These are phyloP conservation scores for Molanna angustata DNA, from an alignment of 2,888 invertebrate genomes.

Conservation along the genomic window DNA sequence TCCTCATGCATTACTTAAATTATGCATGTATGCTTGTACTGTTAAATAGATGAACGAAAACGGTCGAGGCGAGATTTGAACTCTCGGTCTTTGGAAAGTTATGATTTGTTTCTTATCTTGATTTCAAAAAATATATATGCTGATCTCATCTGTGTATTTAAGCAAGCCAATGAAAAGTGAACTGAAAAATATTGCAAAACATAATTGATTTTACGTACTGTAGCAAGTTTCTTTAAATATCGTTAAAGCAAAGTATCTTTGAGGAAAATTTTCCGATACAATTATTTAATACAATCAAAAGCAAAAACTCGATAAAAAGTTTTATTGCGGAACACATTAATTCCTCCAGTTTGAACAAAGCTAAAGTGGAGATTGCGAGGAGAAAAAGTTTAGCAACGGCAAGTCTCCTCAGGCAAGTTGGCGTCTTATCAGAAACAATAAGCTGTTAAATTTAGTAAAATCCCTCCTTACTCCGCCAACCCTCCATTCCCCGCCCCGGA, in stretches of 20 bases:
- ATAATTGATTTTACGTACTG: too few relatives aligned
- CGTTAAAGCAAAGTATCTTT: conserved; percentile 1
- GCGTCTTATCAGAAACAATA: conserved; percentile 33
- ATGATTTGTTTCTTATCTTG: too few relatives aligned
- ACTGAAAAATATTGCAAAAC: too few relatives aligned
- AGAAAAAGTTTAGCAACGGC: conserved; percentile 13
- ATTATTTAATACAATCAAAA: conserved; percentile 12
- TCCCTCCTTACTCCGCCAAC: conserved; percentile 16
- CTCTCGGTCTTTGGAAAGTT: too few relatives aligned
- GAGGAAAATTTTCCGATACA: neutral
- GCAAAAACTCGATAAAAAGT: conserved; percentile 16
- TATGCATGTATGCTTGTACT: too few relatives aligned
- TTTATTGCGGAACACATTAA: conserved; percentile 21
- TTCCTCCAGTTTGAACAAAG: conserved; percentile 22
- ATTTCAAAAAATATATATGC: too few relatives aligned
- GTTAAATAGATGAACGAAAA: too few relatives aligned
- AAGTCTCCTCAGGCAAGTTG: conserved; percentile 17
- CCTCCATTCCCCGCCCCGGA: conserved; percentile 8
- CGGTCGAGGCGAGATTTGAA: too few relatives aligned
- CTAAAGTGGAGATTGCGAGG: too few relatives aligned
- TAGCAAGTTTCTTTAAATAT: conserved; percentile 10
- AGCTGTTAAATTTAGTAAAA: conserved; percentile 33
- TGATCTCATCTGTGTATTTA: too few relatives aligned
- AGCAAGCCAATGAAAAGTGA: too few relatives aligned
- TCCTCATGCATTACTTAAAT: too few relatives aligned